phyloP scores from a whole-genome alignment of 2,888 invertebrate species.

The Heliconius sara region DNA sequence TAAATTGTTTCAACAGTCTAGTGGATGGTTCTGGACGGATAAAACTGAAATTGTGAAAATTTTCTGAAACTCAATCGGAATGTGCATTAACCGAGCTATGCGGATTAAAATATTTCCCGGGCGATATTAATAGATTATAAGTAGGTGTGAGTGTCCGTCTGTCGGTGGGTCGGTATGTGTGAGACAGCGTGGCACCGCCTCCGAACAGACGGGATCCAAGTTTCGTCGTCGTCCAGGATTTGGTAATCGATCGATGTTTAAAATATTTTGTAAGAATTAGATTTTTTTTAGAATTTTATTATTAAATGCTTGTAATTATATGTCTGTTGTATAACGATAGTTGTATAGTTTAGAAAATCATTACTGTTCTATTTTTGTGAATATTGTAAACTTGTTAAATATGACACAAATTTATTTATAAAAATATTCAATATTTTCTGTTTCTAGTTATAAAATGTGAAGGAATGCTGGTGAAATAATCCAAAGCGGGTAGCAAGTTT shows the following conservation, averaged over 20 bases:
- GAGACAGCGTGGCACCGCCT: conserved; percentile 83
- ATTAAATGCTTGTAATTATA: background rate
- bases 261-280: conserved; percentile 53
- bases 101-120: conserved; percentile 82
- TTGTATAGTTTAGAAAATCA: background rate
- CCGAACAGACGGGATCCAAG: conserved; percentile 71
- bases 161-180: conserved; percentile 74
- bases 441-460: conserved; percentile 35
- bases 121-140: conserved; percentile 79
- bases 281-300: background rate
- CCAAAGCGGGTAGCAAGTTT: conserved; percentile 76
- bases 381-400: background rate
- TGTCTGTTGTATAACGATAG: background rate
- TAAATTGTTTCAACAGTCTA: conserved; percentile 24
- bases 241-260: conserved; percentile 63
- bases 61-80: conserved; percentile 66
- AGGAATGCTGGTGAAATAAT: conserved; percentile 63
- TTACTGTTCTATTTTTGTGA: background rate
- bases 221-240: conserved; percentile 74
- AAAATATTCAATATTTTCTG: background rate
- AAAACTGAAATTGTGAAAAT: conserved; percentile 42
- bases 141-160: conserved; percentile 78
- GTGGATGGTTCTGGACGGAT: conserved; percentile 16
- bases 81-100: conserved; percentile 80
- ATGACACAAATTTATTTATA: background rate